A percentile compares a stretch with the other conserved stretches of the same genome.
These are phyloP conservation scores for Threskiornis aethiopicus DNA, from an alignment of 2,797 vertebrate genomes.

Conservation along the genomic window DNA sequence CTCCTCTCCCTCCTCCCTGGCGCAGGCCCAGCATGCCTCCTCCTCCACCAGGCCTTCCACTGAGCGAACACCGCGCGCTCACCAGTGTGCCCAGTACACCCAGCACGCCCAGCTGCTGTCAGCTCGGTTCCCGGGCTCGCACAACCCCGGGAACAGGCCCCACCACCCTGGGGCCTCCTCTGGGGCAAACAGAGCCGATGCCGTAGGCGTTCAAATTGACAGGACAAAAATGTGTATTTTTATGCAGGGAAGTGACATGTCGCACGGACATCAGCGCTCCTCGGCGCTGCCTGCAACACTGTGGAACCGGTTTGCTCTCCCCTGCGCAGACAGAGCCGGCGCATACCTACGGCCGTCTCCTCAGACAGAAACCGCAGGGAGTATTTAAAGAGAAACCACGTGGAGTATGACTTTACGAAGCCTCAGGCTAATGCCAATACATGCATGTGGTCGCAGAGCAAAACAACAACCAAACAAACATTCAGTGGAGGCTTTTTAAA, in stretches of 20 bases:
- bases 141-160: too few species aligned
- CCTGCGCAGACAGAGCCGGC: background rate
- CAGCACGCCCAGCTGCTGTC: background rate
- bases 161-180: background rate
- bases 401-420: background rate
- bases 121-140: background rate
- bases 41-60: background rate
- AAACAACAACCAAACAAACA: slow-evolving; percentile 11
- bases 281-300: background rate
- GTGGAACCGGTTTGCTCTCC: background rate
- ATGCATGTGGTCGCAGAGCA: background rate
- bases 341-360: background rate
- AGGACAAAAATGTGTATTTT: background rate
- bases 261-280: accelerated
- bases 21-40: accelerated
- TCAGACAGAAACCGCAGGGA: background rate
- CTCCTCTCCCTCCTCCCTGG: background rate
- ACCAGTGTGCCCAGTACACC: background rate
- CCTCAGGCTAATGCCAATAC: background rate
- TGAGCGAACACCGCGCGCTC: accelerated
- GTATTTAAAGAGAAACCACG: slow-evolving; percentile 4
- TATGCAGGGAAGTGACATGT: background rate
- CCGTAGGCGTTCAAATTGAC: accelerated
- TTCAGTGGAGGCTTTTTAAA: background rate
- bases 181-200: background rate